phyloP scores from a whole-genome alignment of 2,888 invertebrate genomes.

The Sclerodermus sp. region DNA sequence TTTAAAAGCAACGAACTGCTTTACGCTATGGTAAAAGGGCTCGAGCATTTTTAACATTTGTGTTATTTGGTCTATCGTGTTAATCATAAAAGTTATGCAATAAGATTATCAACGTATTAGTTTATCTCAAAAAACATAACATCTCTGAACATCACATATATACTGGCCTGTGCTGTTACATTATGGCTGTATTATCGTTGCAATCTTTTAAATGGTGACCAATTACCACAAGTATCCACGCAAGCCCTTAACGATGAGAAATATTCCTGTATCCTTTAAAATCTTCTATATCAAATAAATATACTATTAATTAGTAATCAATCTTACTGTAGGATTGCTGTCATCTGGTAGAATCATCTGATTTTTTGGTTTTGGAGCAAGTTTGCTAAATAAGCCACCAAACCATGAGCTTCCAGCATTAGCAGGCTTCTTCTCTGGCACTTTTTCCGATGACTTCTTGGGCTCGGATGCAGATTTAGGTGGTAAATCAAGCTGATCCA shows the following conservation, averaged over 20 bases:
- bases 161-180: conserved; percentile 50
- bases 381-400: conserved; percentile 82
- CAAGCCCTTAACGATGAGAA: conserved; percentile 41
- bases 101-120: neutral
- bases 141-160: conserved; percentile 7
- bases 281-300: too few relatives aligned
- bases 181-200: too few relatives aligned
- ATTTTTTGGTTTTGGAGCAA: conserved; percentile 82
- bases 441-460: conserved; percentile 40
- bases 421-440: conserved; percentile 49
- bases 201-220: conserved; percentile 32
- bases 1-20: neutral
- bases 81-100: neutral
- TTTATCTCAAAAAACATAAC: neutral
- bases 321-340: conserved; percentile 82
- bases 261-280: too few relatives aligned
- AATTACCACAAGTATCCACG: conserved; percentile 50
- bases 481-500: conserved; percentile 48
- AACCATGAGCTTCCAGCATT: conserved; percentile 66
- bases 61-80: neutral
- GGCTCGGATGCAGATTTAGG: conserved; percentile 28
- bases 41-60: neutral
- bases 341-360: conserved; percentile 96
- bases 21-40: neutral
- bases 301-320: neutral